Conservation (phyloP, 2,888 invertebrate genomes). For the Drosophila robusta region DNA sequence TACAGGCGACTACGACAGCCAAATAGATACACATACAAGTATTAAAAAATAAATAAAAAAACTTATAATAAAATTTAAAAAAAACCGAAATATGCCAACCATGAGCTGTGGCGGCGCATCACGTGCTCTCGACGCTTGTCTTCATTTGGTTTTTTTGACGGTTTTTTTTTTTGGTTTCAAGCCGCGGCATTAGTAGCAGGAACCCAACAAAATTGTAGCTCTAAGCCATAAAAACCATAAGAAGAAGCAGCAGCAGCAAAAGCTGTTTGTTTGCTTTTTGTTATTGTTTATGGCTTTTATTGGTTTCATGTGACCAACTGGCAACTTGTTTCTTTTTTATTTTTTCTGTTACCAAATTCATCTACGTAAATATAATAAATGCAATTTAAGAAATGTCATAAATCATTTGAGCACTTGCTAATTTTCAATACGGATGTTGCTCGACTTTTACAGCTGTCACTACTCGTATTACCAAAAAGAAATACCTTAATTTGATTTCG, state of each 20-base stretch:
- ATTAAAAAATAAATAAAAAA: slow-evolving; percentile 6
- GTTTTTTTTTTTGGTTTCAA: slow-evolving; percentile 25
- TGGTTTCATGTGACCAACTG: slow-evolving; percentile 66
- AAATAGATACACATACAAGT: background rate
- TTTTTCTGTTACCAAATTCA: slow-evolving; percentile 41
- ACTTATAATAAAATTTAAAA: slow-evolving; percentile 9
- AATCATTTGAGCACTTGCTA: slow-evolving; percentile 59
- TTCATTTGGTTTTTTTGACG: slow-evolving; percentile 34
- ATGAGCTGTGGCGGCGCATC: slow-evolving; percentile 53
- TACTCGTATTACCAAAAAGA: slow-evolving; percentile 6
- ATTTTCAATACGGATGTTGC: slow-evolving; percentile 62
- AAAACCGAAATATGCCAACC: slow-evolving; percentile 35
- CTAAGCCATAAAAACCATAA: slow-evolving; percentile 8
- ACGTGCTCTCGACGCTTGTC: slow-evolving; percentile 62
- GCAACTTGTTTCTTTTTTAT: slow-evolving; percentile 36
- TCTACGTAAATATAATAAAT: slow-evolving; percentile 38
- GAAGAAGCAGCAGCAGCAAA: slow-evolving; percentile 27
- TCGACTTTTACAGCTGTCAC: slow-evolving; percentile 25
- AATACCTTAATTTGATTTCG: slow-evolving; percentile 31
- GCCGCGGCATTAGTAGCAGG: slow-evolving; percentile 55
- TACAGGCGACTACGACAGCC: slow-evolving; percentile 5
- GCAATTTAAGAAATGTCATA: slow-evolving; percentile 54
- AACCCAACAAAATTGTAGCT: slow-evolving; percentile 37
- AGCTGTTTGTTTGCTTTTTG: slow-evolving; percentile 68
- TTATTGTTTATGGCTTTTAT: slow-evolving; percentile 39